Evolutionary conservation across 2,113 vertebrate genomes (phyloP).

Genomic region (Dascyllus trimaculatus): DNA sequence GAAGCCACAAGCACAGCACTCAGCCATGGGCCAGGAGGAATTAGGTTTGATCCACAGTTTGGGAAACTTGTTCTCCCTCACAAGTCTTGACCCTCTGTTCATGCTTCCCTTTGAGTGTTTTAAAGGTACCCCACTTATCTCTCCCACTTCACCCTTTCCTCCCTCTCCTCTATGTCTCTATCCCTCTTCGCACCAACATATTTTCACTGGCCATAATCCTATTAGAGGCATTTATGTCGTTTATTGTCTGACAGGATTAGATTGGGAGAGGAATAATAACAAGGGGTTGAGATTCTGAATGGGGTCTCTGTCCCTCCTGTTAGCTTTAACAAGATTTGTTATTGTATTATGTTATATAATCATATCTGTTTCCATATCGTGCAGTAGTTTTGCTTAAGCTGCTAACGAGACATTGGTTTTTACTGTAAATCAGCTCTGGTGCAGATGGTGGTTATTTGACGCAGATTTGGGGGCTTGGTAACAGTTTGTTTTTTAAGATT

Average conservation of each 20-base stretch:
- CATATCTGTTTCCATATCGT: slow-evolving; percentile 68
- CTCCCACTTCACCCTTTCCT: neutral
- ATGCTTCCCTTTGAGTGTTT: slow-evolving; percentile 58
- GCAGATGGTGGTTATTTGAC: slow-evolving; percentile 72
- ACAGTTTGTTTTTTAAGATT: slow-evolving; percentile 72
- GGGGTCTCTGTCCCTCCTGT: slow-evolving; percentile 64
- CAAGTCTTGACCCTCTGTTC: slow-evolving; percentile 31
- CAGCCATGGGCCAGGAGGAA: slow-evolving; percentile 53
- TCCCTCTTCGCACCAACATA: slow-evolving; percentile 49
- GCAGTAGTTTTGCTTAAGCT: slow-evolving; percentile 61
- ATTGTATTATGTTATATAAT: slow-evolving; percentile 74
- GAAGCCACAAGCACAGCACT: slow-evolving; percentile 52
- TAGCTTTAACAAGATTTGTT: slow-evolving; percentile 74
- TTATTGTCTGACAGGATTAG: slow-evolving; percentile 81
- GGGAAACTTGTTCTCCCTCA: slow-evolving; percentile 51
- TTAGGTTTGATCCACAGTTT: slow-evolving; percentile 65
- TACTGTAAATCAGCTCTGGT: slow-evolving; percentile 66
- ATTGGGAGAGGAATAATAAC: slow-evolving; percentile 72
- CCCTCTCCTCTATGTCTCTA: slow-evolving; percentile 20
- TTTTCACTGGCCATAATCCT: slow-evolving; percentile 74
- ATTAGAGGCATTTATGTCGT: slow-evolving; percentile 72
- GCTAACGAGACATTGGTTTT: slow-evolving; percentile 64
- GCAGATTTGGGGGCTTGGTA: slow-evolving; percentile 62
- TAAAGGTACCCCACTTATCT: slow-evolving; percentile 47
- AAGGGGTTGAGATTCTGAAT: slow-evolving; percentile 72